Evolutionary conservation across 35 echinoderm and acorn worm species (phyloP).

Genomic region (Apostichopus parvimensis): DNA sequence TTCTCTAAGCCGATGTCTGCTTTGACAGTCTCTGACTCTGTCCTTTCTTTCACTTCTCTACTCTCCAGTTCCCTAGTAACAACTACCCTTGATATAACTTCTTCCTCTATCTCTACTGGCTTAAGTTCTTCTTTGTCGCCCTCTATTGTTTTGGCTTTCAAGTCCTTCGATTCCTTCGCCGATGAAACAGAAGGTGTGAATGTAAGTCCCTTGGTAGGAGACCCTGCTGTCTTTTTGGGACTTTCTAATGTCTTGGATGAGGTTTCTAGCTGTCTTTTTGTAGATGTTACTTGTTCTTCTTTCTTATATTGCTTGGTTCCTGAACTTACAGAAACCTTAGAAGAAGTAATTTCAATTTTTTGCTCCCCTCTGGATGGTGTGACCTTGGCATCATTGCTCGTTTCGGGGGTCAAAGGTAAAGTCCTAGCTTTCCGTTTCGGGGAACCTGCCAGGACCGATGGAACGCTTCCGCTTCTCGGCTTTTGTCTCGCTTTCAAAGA

Average conservation of each 20-base stretch:
- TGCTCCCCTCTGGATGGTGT: background rate
- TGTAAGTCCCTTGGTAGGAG: background rate
- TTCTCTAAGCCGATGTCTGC: background rate
- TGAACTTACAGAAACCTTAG: background rate
- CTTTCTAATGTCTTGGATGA: background rate
- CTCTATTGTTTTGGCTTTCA: background rate
- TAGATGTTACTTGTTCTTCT: background rate
- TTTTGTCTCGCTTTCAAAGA: background rate
- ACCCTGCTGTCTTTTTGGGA: background rate
- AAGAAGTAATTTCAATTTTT: background rate
- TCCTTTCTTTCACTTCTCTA: background rate
- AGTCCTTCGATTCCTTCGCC: background rate
- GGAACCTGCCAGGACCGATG: background rate
- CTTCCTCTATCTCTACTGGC: slow-evolving; percentile 26
- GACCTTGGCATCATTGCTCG: background rate
- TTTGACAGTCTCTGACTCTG: background rate
- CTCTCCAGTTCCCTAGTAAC: background rate
- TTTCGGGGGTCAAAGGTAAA: background rate
- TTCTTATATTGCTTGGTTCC: background rate
- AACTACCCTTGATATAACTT: slow-evolving; percentile 25
- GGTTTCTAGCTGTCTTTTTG: background rate
- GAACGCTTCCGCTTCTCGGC: background rate
- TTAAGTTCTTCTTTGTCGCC: background rate
- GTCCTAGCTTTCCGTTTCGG: slow-evolving; percentile 14
- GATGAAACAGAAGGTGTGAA: background rate